phyloP scores from a whole-genome alignment of 2,113 vertebrate genomes.

The Aegithalos caudatus region DNA sequence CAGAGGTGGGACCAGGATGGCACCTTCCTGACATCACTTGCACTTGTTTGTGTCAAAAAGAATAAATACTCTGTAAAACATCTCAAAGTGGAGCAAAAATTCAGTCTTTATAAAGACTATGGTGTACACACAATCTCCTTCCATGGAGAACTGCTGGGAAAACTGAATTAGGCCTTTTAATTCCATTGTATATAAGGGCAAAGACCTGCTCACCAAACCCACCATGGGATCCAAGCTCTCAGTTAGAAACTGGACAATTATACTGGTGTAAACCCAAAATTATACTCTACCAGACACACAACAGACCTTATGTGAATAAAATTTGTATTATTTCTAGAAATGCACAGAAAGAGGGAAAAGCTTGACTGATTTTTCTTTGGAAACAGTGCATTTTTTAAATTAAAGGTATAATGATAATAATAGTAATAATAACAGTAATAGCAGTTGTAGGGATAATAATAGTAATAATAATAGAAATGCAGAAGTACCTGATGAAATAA shows the following conservation, averaged over 20 bases:
- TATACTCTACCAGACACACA: background rate
- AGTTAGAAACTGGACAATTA: background rate
- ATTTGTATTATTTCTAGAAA: background rate
- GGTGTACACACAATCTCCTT: background rate
- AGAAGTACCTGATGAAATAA: constrained; percentile 94
- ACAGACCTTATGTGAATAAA: background rate
- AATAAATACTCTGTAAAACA: background rate
- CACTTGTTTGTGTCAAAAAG: background rate
- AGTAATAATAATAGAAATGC: background rate
- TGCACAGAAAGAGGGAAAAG: background rate
- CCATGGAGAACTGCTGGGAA: background rate
- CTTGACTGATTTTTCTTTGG: background rate
- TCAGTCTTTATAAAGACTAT: background rate
- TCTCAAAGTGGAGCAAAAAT: background rate
- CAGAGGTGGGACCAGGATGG: background rate
- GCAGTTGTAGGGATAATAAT: fast-evolving
- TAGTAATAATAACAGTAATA: background rate
- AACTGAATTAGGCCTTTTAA: background rate
- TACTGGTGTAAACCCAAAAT: background rate
- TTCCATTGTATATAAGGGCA: background rate
- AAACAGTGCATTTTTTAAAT: background rate
- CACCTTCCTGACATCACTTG: background rate
- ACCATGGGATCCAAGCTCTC: background rate
- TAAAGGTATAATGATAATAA: background rate
- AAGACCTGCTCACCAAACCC: background rate